Base-by-base conservation (phyloP, 2,888 invertebrate species). In the Drosophila nr. perissopoda region DNA sequence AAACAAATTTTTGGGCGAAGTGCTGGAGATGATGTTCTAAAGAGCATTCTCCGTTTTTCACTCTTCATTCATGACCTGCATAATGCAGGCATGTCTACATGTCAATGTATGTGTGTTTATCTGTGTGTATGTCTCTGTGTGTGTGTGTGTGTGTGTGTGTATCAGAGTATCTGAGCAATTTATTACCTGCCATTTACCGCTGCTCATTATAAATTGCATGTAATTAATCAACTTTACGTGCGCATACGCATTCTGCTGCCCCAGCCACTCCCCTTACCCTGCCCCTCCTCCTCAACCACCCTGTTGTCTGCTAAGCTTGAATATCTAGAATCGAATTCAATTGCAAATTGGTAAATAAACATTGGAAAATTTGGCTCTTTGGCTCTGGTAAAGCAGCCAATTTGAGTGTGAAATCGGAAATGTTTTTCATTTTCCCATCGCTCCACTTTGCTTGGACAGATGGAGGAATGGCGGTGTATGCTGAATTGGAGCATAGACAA, bases 111-210 rank as follows among this genome's bases (percentile, higher is more conserved):
- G 18, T 49, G 57, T 34, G 61, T 63, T n/a, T 49, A 13, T 38
- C 21, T 40, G 34, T 29, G 34, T 63, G 45, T 45, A 21, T 33
- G 16, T 21, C n/a, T 27, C 27, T 31, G 25, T n/a, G 48, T 59
- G 58, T 61, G 66, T 64, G 49, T 52, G 66, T 64, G 49, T 52
- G 54, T 66, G 54, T 66, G 45, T 58, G 31, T 45, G 48, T 58
- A 48, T 49, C 4, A 7, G 48, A 40, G 56, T 38, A 48, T 21
- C 51, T 68, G 64, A 73, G 79, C 83, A 86, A 89, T 90, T 89
- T 89, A 90, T 89, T 89, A 86, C 84, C 90, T 89, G 90, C 87
- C 90, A 90, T 86, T 86, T 87, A 77, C 82, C 87, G 73, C 73
- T 85, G 54, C 77, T 81, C 90, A 89, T 87, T 90, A 87, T 87